Base-by-base conservation (phyloP, 1,140 invertebrate species). In the Drosophila azteca region DNA sequence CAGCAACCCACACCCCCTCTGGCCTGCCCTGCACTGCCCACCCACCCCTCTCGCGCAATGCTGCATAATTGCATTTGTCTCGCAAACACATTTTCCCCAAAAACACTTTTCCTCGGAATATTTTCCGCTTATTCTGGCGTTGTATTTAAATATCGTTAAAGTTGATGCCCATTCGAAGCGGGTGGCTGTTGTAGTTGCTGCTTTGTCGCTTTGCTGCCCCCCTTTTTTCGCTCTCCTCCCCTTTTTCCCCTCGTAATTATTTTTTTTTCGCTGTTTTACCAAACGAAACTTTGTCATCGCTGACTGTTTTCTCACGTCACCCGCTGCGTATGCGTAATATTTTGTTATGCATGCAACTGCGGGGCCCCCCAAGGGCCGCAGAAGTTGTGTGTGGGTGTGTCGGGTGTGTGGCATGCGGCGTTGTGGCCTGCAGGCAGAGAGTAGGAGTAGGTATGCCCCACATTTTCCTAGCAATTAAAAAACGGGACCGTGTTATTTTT, bases 21-120 rank as follows among this genome's bases (percentile, higher is more conserved):
- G n/a, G n/a, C n/a, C n/a, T n/a, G n/a, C 24, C 24, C 24, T 50
- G 13, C 17, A 2, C 5, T 9, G 22, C 15, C 43, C 26, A 13
- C 6, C 17, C 48, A 9, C 24, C 20, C 7, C 15, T 15, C 43
- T 6, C 22, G 3, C 54, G 51, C 4, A 20, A 17, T 31, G 49
- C 48, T 45, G 49, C 57, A 79, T 83, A 83, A 78, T 82, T 83
- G 75, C 79, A 79, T 79, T 83, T 78, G 79, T 70, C 70, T 83
- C 75, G 62, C 31, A 39, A 20, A 20, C 69, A 62, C 69, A 78
- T 60, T 50, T 24, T 51, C 55, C 58, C 15, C 17, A 31, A 31
- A 31, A 29, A 31, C 54, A 49, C 71, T 60, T 50, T 24, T 48
- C 26, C 35, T 68, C 64, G 46, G 45, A 68, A 63, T 68, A 41